These are phyloP conservation scores for Heliocidaris tuberculata DNA, from an alignment of 35 echinoderm and acorn worm genomes.

Conservation along the genomic window DNA sequence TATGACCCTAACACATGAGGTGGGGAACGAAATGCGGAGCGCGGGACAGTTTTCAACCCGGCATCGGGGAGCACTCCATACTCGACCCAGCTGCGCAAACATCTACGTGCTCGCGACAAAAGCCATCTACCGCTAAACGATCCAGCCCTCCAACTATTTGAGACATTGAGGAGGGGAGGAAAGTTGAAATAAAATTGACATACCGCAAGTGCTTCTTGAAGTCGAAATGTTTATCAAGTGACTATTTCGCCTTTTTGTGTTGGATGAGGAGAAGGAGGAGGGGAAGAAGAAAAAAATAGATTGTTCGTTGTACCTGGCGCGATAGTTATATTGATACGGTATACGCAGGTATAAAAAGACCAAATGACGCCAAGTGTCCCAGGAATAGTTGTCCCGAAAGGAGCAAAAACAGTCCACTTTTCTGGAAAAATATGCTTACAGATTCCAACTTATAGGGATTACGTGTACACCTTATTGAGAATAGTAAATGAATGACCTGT, in stretches of 20 bases:
- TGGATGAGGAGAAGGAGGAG: neutral
- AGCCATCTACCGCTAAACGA: conserved; percentile 21
- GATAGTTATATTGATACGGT: neutral
- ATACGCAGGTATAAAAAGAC: neutral
- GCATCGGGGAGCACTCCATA: neutral
- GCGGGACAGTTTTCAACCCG: neutral
- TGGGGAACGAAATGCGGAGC: neutral
- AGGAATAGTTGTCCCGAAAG: neutral
- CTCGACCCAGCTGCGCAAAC: conserved; percentile 29
- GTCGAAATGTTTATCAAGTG: conserved; percentile 32
- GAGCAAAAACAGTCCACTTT: neutral
- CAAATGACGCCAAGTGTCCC: conserved; percentile 8
- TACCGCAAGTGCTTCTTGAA: neutral
- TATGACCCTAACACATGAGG: neutral
- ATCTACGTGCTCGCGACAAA: conserved; percentile 29
- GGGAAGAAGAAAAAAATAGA: neutral
- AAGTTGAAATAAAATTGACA: conserved; percentile 27
- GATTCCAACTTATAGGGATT: neutral
- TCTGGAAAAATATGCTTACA: neutral
- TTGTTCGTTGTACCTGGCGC: conserved; percentile 13
- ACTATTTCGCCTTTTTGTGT: neutral
- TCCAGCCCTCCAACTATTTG: conserved; percentile 1
- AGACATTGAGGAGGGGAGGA: neutral
- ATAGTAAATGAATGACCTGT: no score
- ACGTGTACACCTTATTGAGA: no score